Conservation (phyloP, 2,888 invertebrate genomes). For the Syrista parreyssii region DNA sequence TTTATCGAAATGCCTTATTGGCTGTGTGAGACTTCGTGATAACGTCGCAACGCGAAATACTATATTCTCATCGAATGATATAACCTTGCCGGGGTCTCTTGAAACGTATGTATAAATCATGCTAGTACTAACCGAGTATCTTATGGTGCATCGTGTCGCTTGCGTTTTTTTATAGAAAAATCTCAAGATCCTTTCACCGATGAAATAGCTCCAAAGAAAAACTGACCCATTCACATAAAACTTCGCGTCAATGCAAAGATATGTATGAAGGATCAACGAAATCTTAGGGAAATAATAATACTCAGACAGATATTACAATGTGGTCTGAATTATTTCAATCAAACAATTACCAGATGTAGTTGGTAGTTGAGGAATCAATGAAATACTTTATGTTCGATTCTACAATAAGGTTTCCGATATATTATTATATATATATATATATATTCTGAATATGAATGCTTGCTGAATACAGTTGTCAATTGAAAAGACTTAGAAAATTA, state of each 20-base stretch:
- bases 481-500: background rate
- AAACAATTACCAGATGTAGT: too few species aligned
- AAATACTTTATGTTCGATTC: too few species aligned
- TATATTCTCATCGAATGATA: background rate
- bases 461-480: background rate
- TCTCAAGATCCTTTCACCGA: background rate
- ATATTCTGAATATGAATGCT: too few species aligned
- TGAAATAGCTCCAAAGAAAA: background rate
- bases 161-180: background rate
- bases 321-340: too few species aligned
- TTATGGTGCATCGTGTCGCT: background rate
- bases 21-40: constrained; percentile 17
- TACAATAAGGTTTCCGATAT: too few species aligned
- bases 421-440: too few species aligned
- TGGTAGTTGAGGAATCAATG: too few species aligned
- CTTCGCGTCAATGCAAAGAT: background rate
- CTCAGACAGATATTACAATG: too few species aligned
- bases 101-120: background rate
- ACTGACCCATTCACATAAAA: background rate
- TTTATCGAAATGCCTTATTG: constrained; percentile 35
- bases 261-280: too few species aligned
- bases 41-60: constrained; percentile 4
- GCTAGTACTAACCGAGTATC: background rate
- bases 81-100: background rate
- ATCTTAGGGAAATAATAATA: too few species aligned